Conservation (phyloP, 2,797 vertebrate species). For the Eulemur rubriventer region DNA sequence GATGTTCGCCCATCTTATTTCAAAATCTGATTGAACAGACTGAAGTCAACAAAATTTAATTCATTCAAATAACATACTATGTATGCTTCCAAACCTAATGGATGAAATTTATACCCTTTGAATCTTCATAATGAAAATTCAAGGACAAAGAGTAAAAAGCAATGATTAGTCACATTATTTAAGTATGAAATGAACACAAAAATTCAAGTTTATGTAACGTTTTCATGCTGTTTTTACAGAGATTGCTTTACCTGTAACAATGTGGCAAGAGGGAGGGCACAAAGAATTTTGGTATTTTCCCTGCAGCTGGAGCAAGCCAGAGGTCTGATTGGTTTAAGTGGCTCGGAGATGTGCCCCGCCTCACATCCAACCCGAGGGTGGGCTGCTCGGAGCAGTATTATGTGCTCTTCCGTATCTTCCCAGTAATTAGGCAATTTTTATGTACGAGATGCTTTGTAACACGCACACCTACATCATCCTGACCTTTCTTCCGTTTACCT, state of each 20-base stretch:
- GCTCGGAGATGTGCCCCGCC: rapidly evolving
- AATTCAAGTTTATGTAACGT: not conserved
- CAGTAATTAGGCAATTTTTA: constrained; percentile 70
- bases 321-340: not conserved
- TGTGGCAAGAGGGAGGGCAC: rapidly evolving
- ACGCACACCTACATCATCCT: not conserved
- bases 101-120: not conserved
- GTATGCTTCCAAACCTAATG: not conserved
- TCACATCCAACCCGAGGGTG: not conserved
- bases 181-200: constrained; percentile 58
- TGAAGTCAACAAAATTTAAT: constrained; percentile 80
- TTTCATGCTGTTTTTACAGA: not conserved
- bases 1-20: not conserved
- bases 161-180: constrained; percentile 51
- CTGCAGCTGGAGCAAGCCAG: not conserved
- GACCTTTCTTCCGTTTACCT: constrained; percentile 70
- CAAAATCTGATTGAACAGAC: constrained; percentile 74
- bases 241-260: not conserved
- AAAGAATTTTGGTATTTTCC: not conserved
- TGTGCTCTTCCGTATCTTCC: not conserved
- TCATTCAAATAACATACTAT: constrained; percentile 70
- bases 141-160: not conserved
- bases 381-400: not conserved
- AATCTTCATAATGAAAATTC: constrained; percentile 43
- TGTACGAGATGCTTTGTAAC: constrained; percentile 50